phyloP scores from a whole-genome alignment of 2,797 vertebrate species.

The Ceyx erithaca region DNA sequence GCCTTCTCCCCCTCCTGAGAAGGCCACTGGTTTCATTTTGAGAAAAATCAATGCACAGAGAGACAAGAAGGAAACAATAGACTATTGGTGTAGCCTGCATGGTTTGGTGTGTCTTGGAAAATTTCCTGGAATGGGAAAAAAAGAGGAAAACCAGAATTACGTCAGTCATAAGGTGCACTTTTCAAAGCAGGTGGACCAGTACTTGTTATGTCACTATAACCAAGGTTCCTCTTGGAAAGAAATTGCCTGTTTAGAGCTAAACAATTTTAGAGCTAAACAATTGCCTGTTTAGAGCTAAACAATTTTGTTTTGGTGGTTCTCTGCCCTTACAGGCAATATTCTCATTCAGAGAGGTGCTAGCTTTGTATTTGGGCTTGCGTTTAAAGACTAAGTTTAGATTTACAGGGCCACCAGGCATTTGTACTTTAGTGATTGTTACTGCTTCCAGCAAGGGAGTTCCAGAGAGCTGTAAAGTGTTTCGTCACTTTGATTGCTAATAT shows the following conservation, averaged over 20 bases:
- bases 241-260: neutral
- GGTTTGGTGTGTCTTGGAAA: neutral
- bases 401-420: neutral
- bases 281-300: neutral
- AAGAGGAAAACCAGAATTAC: neutral
- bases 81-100: constrained; percentile 80
- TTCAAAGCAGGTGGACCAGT: neutral
- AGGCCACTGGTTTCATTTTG: constrained; percentile 36
- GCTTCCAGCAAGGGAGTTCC: neutral
- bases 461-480: neutral
- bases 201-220: neutral
- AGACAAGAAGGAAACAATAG: constrained; percentile 77
- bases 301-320: neutral
- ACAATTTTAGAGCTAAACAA: no score
- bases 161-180: neutral
- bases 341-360: neutral
- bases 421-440: neutral
- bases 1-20: constrained; percentile 62
- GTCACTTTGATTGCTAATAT: neutral
- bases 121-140: constrained; percentile 50
- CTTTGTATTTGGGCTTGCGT: neutral
- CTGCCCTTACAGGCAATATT: rapidly evolving
- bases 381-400: neutral
- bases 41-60: constrained; percentile 66
- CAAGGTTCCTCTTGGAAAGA: neutral